Percentiles rank a stretch among this genome's conserved stretches.
These are phyloP conservation scores for Chromis chromis DNA, from an alignment of 2,797 vertebrate species.

Conservation along the genomic window DNA sequence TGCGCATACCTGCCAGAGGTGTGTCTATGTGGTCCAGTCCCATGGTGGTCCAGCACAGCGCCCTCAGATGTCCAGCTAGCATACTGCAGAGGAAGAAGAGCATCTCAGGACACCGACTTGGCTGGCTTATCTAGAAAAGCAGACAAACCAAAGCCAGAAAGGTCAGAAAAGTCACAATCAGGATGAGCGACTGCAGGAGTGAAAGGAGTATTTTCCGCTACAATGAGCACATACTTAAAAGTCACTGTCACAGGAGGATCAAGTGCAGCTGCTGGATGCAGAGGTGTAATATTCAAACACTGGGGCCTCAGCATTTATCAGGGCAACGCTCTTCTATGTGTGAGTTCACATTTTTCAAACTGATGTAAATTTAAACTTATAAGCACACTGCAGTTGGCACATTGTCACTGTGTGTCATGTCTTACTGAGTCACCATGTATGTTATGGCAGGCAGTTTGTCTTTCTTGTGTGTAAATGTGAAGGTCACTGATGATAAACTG, in stretches of 20 bases:
- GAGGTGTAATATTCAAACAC: background rate
- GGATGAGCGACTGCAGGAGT: conserved; percentile 6
- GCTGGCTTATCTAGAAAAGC: conserved; percentile 84
- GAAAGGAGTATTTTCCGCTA: conserved; percentile 35
- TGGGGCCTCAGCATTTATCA: background rate
- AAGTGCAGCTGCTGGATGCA: conserved; percentile 12
- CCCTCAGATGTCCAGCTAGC: conserved; percentile 86
- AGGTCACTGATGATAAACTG: background rate
- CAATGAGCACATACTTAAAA: conserved; percentile 19
- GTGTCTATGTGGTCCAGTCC: conserved; percentile 75
- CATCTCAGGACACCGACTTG: conserved; percentile 85
- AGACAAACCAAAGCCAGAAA: conserved; percentile 21
- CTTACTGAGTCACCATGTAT: no score
- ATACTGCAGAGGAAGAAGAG: conserved; percentile 91
- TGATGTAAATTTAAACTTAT: background rate
- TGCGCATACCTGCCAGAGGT: conserved; percentile 80
- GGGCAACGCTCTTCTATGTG: background rate
- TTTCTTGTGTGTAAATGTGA: background rate
- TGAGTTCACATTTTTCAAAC: background rate
- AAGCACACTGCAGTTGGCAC: background rate
- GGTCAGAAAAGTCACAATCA: conserved; percentile 13
- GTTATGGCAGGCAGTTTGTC: background rate
- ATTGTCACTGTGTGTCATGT: no score
- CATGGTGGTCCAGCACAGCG: conserved; percentile 79
- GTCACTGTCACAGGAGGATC: conserved; percentile 3